A percentile compares a stretch with the other conserved stretches of the same genome.
phyloP scores from a whole-genome alignment of 2,113 vertebrate genomes.

The Sceloporus tristichus region DNA sequence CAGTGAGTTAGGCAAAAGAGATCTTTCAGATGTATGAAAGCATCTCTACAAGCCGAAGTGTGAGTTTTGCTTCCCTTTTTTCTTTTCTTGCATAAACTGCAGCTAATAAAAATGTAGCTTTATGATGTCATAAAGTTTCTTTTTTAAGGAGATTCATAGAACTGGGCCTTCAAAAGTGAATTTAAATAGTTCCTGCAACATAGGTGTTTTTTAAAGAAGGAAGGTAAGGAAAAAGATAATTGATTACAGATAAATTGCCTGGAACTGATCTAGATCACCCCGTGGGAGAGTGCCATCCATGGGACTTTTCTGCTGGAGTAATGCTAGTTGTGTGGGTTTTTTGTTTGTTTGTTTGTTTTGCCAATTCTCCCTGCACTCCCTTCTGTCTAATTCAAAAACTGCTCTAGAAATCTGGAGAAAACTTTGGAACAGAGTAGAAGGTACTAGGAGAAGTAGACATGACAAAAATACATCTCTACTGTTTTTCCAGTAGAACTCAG shows the following conservation, averaged over 20 bases:
- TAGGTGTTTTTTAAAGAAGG: neutral
- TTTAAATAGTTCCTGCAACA: neutral
- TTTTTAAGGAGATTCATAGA: constrained; percentile 17
- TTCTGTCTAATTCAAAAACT: neutral
- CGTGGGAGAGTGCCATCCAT: neutral
- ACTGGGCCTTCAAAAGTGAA: constrained; percentile 6
- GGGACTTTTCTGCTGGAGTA: neutral
- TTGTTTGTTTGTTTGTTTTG: neutral
- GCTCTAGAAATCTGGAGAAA: neutral
- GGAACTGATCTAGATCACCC: neutral
- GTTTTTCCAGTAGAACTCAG: neutral
- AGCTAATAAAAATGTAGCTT: constrained; percentile 31
- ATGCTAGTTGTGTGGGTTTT: neutral
- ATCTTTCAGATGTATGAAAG: constrained; percentile 55
- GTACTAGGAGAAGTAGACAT: no score
- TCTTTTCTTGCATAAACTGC: constrained; percentile 26
- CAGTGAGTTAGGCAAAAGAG: constrained; percentile 40
- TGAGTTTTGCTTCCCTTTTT: constrained; percentile 24
- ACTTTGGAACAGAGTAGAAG: neutral
- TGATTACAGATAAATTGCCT: neutral
- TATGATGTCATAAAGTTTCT: constrained; percentile 11
- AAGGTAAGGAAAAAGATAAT: no score
- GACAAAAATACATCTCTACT: no score
- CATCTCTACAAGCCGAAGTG: constrained; percentile 36
- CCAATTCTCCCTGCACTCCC: neutral